Percentiles rank a stretch among this genome's conserved stretches.
Evolutionary conservation across 1,140 invertebrate species (phyloP).

Genomic region (Leptinotarsa defecta): DNA sequence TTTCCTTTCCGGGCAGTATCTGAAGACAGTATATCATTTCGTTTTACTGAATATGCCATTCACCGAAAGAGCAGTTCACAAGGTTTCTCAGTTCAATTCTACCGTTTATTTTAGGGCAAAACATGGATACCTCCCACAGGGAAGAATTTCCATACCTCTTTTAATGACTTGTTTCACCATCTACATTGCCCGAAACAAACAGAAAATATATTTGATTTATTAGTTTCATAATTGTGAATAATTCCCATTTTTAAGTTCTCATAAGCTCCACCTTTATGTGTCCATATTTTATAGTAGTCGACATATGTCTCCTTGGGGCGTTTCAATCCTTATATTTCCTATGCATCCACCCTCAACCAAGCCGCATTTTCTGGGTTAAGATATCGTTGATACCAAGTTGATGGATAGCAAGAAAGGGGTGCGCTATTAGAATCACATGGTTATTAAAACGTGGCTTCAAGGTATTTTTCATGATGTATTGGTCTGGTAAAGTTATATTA

Average conservation of each 20-base stretch:
- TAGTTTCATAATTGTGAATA: not conserved
- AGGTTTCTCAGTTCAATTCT: too few species aligned
- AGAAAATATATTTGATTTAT: conserved; percentile 7
- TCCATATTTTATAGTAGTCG: not conserved
- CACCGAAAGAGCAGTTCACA: too few species aligned
- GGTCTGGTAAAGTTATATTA: not conserved
- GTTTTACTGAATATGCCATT: too few species aligned
- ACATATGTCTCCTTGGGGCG: conserved; percentile 5
- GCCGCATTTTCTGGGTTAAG: not conserved
- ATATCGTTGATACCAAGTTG: not conserved
- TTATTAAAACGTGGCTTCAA: not conserved
- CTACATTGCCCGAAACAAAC: not conserved
- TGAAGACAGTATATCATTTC: too few species aligned
- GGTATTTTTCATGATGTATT: conserved; percentile 4
- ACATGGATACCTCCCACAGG: too few species aligned
- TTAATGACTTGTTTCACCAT: not conserved
- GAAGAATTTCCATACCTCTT: too few species aligned
- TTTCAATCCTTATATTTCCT: not conserved
- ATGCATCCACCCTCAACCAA: not conserved
- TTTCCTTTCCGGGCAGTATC: too few species aligned
- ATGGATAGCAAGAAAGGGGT: conserved; percentile 5
- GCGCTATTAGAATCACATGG: conserved; percentile 7
- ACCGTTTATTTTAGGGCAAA: too few species aligned
- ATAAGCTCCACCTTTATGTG: conserved; percentile 3
- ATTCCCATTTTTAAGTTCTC: conserved; percentile 3